Evolutionary conservation across 2,113 vertebrate species (phyloP).

Genomic region (Zosterops lateralis): DNA sequence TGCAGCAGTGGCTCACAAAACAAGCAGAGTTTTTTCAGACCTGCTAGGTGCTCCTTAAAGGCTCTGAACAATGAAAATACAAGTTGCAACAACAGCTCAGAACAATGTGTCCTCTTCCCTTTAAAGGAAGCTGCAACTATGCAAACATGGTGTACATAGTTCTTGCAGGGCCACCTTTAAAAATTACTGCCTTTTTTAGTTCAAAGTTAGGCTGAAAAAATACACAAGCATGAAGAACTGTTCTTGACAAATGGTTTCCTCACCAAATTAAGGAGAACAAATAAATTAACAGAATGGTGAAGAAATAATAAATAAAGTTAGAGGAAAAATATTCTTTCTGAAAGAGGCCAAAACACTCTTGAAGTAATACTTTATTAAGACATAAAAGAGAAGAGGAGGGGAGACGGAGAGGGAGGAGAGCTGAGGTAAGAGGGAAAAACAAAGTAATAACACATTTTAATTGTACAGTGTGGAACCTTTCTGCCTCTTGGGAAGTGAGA

Average conservation of each 20-base stretch:
- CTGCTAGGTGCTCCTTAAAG: neutral
- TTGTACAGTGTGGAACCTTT: neutral
- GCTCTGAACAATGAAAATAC: neutral
- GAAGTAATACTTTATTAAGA: neutral
- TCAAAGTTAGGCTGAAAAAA: neutral
- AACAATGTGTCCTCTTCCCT: neutral
- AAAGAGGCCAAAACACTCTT: neutral
- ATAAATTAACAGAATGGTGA: neutral
- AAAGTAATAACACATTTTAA: neutral
- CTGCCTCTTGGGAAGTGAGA: neutral
- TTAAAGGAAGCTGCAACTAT: neutral
- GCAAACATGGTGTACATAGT: neutral
- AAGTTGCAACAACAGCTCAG: neutral
- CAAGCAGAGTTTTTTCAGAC: neutral
- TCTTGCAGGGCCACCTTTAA: neutral
- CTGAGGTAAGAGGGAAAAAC: neutral
- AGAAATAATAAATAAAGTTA: neutral
- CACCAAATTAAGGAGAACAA: neutral
- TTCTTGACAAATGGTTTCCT: neutral
- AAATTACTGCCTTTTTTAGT: neutral
- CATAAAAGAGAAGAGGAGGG: neutral
- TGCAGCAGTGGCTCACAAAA: neutral
- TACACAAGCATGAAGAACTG: neutral
- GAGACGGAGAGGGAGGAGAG: neutral
- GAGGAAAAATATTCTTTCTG: neutral